These are phyloP conservation scores for Julus scanicus DNA, from an alignment of 2,888 invertebrate species.

Conservation along the genomic window DNA sequence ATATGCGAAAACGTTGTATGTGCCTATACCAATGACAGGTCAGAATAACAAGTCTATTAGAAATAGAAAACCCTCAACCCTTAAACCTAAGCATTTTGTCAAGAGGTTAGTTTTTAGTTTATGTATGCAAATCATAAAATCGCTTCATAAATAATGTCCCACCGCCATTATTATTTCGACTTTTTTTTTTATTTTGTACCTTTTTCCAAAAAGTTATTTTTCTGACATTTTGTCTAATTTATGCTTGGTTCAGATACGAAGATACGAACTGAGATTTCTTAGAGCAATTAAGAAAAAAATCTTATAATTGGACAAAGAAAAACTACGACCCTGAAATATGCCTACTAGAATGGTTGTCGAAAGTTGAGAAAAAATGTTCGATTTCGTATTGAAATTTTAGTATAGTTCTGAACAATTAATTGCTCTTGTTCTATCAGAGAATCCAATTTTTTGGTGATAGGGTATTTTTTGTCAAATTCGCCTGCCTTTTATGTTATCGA, in stretches of 20 bases:
- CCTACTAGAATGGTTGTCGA: not conserved
- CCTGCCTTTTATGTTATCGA: not conserved
- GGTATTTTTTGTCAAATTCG: conserved; percentile 1
- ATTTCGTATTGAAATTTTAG: not conserved
- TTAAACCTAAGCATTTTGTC: not conserved
- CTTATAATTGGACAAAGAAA: not conserved
- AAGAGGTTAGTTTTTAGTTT: not conserved
- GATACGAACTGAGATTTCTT: not conserved
- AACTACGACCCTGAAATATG: not conserved
- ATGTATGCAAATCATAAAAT: too few species aligned
- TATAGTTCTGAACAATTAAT: not conserved
- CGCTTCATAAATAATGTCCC: not conserved
- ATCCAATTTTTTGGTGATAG: not conserved
- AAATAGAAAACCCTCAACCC: not conserved
- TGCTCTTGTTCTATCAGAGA: too few species aligned
- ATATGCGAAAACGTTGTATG: not conserved
- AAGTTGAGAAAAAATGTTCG: not conserved
- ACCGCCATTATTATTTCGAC: not conserved
- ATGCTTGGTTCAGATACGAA: not conserved
- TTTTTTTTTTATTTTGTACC: not conserved
- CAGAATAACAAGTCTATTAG: not conserved
- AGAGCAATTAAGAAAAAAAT: not conserved
- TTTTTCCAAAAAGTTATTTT: not conserved
- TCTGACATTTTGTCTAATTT: not conserved
- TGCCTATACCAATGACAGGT: not conserved